These are phyloP conservation scores for Liasis olivaceus DNA, from an alignment of 2,797 vertebrate genomes.

Conservation along the genomic window DNA sequence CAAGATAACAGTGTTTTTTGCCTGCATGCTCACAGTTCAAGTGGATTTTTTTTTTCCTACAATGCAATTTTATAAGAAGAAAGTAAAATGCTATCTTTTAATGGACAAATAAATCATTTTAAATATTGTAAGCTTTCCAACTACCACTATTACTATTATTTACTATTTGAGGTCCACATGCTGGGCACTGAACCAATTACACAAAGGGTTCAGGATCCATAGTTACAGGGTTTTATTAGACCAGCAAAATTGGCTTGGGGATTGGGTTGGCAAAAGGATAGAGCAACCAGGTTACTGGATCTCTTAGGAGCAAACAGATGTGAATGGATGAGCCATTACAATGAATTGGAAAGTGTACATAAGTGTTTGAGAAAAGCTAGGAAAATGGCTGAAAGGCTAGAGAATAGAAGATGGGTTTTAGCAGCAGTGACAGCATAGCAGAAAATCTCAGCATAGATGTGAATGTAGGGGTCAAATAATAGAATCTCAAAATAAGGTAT, in stretches of 20 bases:
- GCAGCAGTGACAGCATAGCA: not conserved
- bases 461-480: not conserved
- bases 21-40: not conserved
- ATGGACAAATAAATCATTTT: constrained; percentile 5
- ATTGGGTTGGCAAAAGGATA: not conserved
- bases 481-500: not conserved
- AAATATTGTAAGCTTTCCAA: constrained; percentile 7
- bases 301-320: not conserved
- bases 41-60: not conserved
- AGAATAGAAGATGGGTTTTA: not conserved
- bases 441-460: not conserved
- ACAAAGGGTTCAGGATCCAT: not conserved
- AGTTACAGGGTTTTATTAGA: not conserved
- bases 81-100: constrained; percentile 12
- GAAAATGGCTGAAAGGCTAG: not conserved
- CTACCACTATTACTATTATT: not conserved
- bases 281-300: not conserved
- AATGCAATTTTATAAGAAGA: constrained; percentile 4
- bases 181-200: not conserved
- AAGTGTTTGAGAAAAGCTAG: not conserved
- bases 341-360: not conserved
- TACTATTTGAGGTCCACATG: not conserved
- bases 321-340: not conserved
- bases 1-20: not conserved
- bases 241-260: not conserved